Conservation (phyloP, 2,888 invertebrate species). For the Spatulosminthurus flaviceps region DNA sequence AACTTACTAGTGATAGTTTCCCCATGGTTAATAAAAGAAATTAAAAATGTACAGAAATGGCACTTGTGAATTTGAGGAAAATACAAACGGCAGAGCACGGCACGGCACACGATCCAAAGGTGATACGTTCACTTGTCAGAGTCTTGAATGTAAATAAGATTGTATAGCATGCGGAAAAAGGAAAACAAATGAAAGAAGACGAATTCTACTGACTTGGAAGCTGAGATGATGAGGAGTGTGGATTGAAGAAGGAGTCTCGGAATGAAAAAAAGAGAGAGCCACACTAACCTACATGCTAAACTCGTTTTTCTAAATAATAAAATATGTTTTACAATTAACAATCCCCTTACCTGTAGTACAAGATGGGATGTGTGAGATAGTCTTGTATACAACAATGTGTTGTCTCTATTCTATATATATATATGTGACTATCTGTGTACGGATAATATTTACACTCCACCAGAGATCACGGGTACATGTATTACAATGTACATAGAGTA, state of each 20-base stretch:
- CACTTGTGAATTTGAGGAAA: conserved; percentile 12
- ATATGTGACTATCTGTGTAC: background rate
- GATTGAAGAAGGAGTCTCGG: conserved; percentile 7
- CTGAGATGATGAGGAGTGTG: conserved; percentile 16
- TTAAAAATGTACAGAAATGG: conserved; percentile 19
- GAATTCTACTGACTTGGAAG: conserved; percentile 16
- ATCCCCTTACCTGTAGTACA: conserved; percentile 43
- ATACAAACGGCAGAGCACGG: conserved; percentile 21
- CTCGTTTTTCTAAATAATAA: conserved; percentile 49
- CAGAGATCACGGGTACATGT: conserved; percentile 16
- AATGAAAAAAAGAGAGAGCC: conserved; percentile 48
- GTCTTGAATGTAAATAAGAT: conserved; percentile 36
- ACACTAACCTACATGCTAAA: conserved; percentile 48
- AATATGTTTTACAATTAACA: conserved; percentile 49
- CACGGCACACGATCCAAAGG: conserved; percentile 10
- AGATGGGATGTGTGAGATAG: conserved; percentile 6
- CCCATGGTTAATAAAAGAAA: conserved; percentile 35
- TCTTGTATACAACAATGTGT: background rate
- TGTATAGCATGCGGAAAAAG: conserved; percentile 30
- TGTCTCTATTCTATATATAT: background rate
- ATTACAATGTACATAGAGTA: background rate
- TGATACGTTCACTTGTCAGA: conserved; percentile 31
- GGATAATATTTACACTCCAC: background rate
- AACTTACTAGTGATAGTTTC: conserved; percentile 33
- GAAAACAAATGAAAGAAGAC: conserved; percentile 37